phyloP scores from a whole-genome alignment of 2,888 invertebrate species.

The Lathronympha strigana region DNA sequence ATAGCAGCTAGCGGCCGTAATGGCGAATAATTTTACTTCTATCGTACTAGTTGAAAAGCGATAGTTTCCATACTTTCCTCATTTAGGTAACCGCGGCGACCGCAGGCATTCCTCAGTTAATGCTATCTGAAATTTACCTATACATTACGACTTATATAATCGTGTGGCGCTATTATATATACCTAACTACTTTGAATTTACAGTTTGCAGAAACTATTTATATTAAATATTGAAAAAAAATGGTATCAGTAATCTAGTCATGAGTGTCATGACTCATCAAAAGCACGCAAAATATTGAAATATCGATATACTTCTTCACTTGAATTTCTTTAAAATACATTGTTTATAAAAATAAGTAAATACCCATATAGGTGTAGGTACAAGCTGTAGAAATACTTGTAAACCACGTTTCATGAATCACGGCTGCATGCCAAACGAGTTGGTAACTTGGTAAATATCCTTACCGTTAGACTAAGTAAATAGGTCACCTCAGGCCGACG shows the following conservation, averaged over 20 bases:
- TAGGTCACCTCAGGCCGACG: slow-evolving; percentile 31
- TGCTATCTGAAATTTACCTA: background rate
- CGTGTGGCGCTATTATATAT: background rate
- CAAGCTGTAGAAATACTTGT: no score
- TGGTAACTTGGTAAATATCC: slow-evolving; percentile 14
- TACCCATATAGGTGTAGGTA: no score
- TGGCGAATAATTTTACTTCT: background rate
- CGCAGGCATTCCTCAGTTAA: slow-evolving; percentile 16
- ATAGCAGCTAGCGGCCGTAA: background rate
- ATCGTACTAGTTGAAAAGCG: background rate
- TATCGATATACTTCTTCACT: no score
- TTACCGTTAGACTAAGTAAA: slow-evolving; percentile 22
- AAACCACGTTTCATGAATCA: slow-evolving; percentile 2
- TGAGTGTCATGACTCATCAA: no score
- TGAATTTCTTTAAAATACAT: no score
- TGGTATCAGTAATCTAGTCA: no score
- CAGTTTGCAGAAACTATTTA: no score
- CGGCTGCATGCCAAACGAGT: background rate
- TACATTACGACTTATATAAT: slow-evolving; percentile 2
- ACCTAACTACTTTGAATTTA: background rate
- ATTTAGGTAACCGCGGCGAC: background rate
- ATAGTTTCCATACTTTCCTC: slow-evolving; percentile 22
- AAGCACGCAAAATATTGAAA: no score
- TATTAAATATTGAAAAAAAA: no score
- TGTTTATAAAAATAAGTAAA: no score